Conservation (phyloP, 1,140 invertebrate species). For the Solenopsis invicta region DNA sequence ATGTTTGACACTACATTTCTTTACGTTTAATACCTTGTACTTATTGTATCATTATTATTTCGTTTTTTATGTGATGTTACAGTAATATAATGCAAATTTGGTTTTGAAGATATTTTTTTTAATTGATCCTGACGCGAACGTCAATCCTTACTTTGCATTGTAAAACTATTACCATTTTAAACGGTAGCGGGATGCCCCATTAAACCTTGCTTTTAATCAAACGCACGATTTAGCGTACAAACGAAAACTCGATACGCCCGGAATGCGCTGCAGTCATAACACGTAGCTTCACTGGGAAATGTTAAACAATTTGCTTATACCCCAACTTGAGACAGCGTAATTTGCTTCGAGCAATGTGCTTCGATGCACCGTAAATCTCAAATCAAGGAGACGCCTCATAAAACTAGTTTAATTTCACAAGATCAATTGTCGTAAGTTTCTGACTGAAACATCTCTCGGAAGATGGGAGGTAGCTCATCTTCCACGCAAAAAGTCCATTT, state of each 20-base stretch:
- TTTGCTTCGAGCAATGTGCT: conserved; percentile 6
- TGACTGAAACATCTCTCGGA: neutral
- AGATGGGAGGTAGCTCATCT: neutral
- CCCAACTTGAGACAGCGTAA: conserved; percentile 37
- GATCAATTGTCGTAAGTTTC: conserved; percentile 20
- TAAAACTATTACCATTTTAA: conserved; percentile 12
- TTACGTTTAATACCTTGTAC: neutral
- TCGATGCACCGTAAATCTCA: conserved; percentile 24
- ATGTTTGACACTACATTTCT: neutral
- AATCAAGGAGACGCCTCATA: conserved; percentile 23
- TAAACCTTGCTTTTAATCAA: conserved; percentile 58
- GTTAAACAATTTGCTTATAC: conserved; percentile 58
- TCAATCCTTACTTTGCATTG: neutral
- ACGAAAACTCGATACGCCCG: conserved; percentile 46
- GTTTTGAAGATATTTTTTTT: conserved; percentile 29
- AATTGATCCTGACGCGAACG: neutral
- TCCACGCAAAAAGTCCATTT: neutral
- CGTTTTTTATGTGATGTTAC: neutral
- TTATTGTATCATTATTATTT: neutral
- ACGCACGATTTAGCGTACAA: conserved; percentile 47
- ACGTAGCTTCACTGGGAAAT: conserved; percentile 21
- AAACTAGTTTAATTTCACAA: conserved; percentile 36
- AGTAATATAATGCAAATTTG: neutral
- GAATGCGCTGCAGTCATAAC: conserved; percentile 32
- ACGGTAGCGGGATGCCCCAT: conserved; percentile 35